Conservation (phyloP, 2,888 invertebrate species). For the Trichogramma evanescens region DNA sequence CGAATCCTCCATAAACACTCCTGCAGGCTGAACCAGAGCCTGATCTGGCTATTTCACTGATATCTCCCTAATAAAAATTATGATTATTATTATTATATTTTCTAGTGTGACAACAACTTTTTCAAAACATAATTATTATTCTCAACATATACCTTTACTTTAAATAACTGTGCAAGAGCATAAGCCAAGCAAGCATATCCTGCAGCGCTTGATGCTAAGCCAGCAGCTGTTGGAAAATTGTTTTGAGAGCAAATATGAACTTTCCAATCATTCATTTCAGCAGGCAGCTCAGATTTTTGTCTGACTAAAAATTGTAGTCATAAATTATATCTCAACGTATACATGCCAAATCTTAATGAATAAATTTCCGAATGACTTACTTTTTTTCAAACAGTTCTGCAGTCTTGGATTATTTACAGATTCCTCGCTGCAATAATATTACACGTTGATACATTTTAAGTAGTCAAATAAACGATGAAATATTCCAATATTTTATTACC, state of each 20-base stretch:
- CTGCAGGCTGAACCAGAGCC: constrained; percentile 96
- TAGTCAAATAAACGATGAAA: background rate
- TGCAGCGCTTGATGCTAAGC: constrained; percentile 95
- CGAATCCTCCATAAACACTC: constrained; percentile 91
- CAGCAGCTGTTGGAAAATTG: constrained; percentile 98
- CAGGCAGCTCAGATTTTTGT: constrained; percentile 43
- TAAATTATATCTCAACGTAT: constrained; percentile 6
- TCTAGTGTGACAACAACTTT: background rate
- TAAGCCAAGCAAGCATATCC: constrained; percentile 82
- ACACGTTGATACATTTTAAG: constrained; percentile 4
- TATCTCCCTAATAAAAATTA: constrained; percentile 54
- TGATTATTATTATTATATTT: background rate
- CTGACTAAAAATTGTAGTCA: constrained; percentile 47
- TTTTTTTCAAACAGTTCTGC: constrained; percentile 66
- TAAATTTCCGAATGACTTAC: constrained; percentile 47
- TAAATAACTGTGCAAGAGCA: constrained; percentile 70
- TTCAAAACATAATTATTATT: background rate
- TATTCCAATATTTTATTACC: constrained; percentile 38
- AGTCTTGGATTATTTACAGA: constrained; percentile 65
- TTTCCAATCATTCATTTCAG: constrained; percentile 59
- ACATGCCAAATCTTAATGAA: background rate
- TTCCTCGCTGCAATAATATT: constrained; percentile 55
- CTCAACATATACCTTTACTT: constrained; percentile 51
- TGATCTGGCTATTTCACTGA: constrained; percentile 71
- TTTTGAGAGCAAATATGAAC: constrained; percentile 82